These are phyloP conservation scores for Charanyca ferruginea DNA, from an alignment of 2,888 invertebrate species.

Conservation along the genomic window DNA sequence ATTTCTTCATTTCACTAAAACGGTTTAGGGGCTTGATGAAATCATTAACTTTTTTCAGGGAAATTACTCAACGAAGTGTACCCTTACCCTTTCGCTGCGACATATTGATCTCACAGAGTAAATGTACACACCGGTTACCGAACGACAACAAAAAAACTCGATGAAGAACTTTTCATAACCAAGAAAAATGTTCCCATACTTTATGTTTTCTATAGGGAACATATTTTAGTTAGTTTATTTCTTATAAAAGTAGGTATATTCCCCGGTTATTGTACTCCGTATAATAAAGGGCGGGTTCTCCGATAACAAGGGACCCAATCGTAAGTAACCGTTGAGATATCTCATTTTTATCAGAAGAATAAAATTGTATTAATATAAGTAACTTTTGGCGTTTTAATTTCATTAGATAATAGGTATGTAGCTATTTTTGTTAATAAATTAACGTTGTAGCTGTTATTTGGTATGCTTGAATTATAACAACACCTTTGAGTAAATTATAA, in stretches of 20 bases:
- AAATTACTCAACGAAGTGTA: no score
- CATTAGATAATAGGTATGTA: neutral
- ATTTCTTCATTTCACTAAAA: no score
- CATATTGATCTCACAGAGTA: constrained; percentile 7
- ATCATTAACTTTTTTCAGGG: no score
- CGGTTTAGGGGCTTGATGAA: no score
- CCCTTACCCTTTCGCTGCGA: no score
- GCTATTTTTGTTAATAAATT: neutral
- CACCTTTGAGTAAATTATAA: no score
- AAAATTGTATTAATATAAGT: constrained; percentile 30
- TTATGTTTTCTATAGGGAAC: constrained; percentile 34
- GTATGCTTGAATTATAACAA: no score
- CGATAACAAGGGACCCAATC: constrained; percentile 64
- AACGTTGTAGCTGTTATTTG: neutral
- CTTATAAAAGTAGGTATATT: constrained; percentile 39
- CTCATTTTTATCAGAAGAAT: constrained; percentile 43
- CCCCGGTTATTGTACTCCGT: constrained; percentile 42
- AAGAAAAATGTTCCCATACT: constrained; percentile 39
- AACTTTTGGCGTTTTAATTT: constrained; percentile 28
- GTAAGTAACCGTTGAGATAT: constrained; percentile 53
- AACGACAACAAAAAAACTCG: constrained; percentile 15
- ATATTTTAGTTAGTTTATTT: constrained; percentile 54
- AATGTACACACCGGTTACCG: neutral
- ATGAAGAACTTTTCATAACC: constrained; percentile 24
- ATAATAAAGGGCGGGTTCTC: constrained; percentile 51